Percentiles rank a stretch among this genome's conserved stretches.
Conservation (phyloP, 2,888 invertebrate species). For the Abrostola triplasia region DNA sequence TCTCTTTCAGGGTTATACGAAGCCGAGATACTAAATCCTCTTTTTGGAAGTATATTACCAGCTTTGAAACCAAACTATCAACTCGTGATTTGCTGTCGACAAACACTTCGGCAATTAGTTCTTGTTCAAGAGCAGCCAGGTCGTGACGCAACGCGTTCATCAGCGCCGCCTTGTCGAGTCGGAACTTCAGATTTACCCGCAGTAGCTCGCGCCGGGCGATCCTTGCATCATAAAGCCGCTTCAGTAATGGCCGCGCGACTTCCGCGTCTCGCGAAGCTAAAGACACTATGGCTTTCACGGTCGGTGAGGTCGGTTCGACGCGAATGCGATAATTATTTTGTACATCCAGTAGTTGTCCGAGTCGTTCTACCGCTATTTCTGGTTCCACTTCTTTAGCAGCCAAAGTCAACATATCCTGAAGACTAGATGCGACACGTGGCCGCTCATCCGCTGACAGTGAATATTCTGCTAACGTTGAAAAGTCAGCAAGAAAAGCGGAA, state of each 20-base stretch:
- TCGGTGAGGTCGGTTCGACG: conserved; percentile 53
- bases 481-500: conserved; percentile 62
- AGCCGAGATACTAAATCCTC: conserved; percentile 63
- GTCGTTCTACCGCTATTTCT: conserved; percentile 32
- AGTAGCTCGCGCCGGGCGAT: conserved; percentile 38
- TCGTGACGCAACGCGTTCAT: conserved; percentile 38
- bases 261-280: conserved; percentile 55
- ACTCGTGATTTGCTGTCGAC: conserved; percentile 41
- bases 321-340: conserved; percentile 61
- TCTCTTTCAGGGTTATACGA: conserved; percentile 35
- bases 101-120: conserved; percentile 49
- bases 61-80: conserved; percentile 63
- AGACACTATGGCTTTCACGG: conserved; percentile 56
- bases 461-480: conserved; percentile 68
- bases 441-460: conserved; percentile 63
- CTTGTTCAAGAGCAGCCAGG: conserved; percentile 14
- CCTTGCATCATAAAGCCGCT: conserved; percentile 19
- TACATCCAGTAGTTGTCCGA: conserved; percentile 62
- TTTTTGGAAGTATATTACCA: conserved; percentile 71
- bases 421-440: conserved; percentile 45
- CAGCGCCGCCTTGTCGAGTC: conserved; percentile 26
- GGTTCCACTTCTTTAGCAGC: conserved; percentile 48
- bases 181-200: conserved; percentile 28
- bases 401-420: conserved; percentile 58
- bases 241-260: conserved; percentile 27